Conservation (phyloP, 2,888 invertebrate species). For the Chymomyza amoena region DNA sequence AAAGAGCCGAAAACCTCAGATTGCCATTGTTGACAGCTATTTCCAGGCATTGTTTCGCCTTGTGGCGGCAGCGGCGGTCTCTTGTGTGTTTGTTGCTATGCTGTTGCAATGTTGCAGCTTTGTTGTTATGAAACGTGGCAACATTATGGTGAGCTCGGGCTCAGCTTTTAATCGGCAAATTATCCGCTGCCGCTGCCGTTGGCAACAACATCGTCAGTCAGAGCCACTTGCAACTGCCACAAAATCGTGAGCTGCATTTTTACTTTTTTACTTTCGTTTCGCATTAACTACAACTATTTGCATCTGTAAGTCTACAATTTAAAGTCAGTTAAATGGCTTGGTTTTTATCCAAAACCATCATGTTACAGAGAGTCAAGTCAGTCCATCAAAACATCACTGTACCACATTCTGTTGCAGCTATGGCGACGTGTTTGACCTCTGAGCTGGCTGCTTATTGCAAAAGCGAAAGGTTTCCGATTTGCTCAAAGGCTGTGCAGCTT, state of each 20-base stretch:
- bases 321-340: conserved; percentile 35
- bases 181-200: conserved; percentile 41
- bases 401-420: neutral
- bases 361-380: neutral
- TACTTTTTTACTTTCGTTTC: conserved; percentile 45
- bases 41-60: conserved; percentile 65
- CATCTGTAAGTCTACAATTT: conserved; percentile 42
- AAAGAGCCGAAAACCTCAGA: neutral
- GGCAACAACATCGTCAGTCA: conserved; percentile 6
- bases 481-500: conserved; percentile 19
- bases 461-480: neutral
- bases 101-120: conserved; percentile 11
- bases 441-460: conserved; percentile 6
- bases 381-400: neutral
- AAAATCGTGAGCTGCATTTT: conserved; percentile 50
- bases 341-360: neutral
- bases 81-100: neutral
- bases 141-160: neutral
- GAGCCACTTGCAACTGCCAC: conserved; percentile 2
- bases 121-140: conserved; percentile 71
- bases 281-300: conserved; percentile 36
- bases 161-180: conserved; percentile 45
- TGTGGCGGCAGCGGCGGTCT: neutral
- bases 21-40: conserved; percentile 53
- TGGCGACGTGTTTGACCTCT: conserved; percentile 47